phyloP scores from a whole-genome alignment of 1,140 invertebrate genomes.

The Saccostrea cuccullata region DNA sequence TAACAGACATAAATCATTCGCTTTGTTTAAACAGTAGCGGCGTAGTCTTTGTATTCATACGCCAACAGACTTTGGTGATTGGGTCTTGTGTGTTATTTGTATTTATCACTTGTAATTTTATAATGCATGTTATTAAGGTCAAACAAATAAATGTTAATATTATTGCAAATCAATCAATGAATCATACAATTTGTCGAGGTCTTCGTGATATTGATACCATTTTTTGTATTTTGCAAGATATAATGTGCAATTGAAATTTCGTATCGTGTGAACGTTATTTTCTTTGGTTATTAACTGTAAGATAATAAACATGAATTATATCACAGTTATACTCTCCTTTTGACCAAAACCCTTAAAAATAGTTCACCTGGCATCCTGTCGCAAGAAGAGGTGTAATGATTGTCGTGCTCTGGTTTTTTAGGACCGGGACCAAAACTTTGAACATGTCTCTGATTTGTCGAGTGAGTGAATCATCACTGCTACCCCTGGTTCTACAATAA shows the following conservation, averaged over 20 bases:
- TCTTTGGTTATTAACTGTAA: no score
- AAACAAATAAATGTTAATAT: no score
- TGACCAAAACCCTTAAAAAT: no score
- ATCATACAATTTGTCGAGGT: neutral
- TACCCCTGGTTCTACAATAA: conserved; percentile 44
- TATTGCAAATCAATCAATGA: neutral
- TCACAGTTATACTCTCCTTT: no score
- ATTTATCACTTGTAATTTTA: no score
- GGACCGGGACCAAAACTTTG: conserved; percentile 70
- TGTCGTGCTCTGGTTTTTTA: conserved; percentile 69
- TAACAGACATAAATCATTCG: no score
- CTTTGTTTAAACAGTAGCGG: no score
- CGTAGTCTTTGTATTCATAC: no score
- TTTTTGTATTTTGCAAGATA: neutral
- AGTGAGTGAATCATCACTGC: neutral
- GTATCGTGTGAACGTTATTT: no score
- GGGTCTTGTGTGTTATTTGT: no score
- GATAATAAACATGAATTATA: no score
- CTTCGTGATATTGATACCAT: neutral
- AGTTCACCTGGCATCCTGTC: conserved; percentile 71
- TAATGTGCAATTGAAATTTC: neutral
- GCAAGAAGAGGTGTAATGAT: conserved; percentile 74
- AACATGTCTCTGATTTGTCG: conserved; percentile 64
- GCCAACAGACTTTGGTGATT: neutral
- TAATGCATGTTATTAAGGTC: no score